Base-by-base conservation (phyloP, 2,113 vertebrate species). In the Urocolius indicus region DNA sequence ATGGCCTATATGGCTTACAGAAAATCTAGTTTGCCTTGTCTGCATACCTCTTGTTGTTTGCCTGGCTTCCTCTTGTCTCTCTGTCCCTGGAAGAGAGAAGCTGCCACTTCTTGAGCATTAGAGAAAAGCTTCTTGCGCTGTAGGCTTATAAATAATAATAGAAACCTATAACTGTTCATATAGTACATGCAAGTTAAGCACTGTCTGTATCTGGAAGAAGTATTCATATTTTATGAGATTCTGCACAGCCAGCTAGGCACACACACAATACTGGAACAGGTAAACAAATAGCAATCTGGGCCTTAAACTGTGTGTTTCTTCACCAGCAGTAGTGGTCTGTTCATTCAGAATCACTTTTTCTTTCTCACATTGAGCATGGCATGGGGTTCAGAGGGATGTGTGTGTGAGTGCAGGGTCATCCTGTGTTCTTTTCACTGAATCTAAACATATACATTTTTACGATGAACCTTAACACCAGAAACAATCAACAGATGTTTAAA, bases 111-210 rank as follows among this genome's bases (percentile, higher is more conserved):
- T 81, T 95, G 34, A 91, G 57, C 73, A 61, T 87, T 78, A 78
- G 27, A 77, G 93, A 54, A 92, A 91, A 79, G n/a, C 65, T 84
- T 49, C 76, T 91, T 45, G 32, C 73, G 61, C 58, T 43, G 15
- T 65, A 59, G 76, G 66, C 85, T 93, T 93, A 93, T 95, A 95
- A 95, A 97, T 96, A 97, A 93, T 90, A 94, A 95, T 92, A 82
- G 86, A 94, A 88, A 81, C 26, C 80, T 90, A 3, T 84, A 86
- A 90, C 61, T 89, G 89, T 93, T 93, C 92, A 58, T 68, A 81
- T 36, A 94, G 80, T 89, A 84, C 92, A 88, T 2, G 22, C 65
- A 72, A 87, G 72, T 94, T 96, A 92, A 92, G 83, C 61, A 81
- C 76, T 9, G 0, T 63, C 48, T 1, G 1, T 84, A 84, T 81